These are phyloP conservation scores for Prunella fulvescens DNA, from an alignment of 2,113 vertebrate genomes.

Conservation along the genomic window DNA sequence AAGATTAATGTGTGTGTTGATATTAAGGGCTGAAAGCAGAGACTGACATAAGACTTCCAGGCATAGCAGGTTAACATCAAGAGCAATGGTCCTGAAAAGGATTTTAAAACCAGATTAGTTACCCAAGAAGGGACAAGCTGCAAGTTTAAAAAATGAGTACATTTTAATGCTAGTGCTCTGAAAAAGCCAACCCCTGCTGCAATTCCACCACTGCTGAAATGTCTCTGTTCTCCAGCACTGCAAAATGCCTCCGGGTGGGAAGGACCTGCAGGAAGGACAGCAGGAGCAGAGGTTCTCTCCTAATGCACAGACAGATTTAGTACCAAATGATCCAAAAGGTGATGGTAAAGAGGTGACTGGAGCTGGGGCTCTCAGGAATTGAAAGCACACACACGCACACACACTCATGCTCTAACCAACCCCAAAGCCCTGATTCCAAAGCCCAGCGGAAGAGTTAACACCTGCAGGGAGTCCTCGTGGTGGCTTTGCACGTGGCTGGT, in stretches of 20 bases:
- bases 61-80: conserved; percentile 18
- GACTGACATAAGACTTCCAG: conserved; percentile 2
- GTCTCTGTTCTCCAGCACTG: not conserved
- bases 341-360: conserved; percentile 21
- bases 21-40: conserved; percentile 21
- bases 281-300: conserved; percentile 21
- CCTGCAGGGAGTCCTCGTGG: not conserved
- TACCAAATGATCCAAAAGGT: conserved; percentile 49
- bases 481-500: not conserved
- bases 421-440: not conserved
- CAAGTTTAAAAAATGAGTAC: conserved; percentile 44
- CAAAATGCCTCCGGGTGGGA: not conserved
- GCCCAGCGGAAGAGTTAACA: not conserved
- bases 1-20: conserved; percentile 8
- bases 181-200: conserved; percentile 14
- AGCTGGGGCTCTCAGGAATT: conserved; percentile 30
- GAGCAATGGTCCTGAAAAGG: conserved; percentile 20
- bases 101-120: conserved; percentile 37
- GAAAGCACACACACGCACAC: not conserved
- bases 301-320: conserved; percentile 5
- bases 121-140: conserved; percentile 56
- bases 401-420: not conserved
- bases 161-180: conserved; percentile 53
- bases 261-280: conserved; percentile 21
- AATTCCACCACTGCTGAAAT: not conserved